Evolutionary conservation across 2,888 invertebrate genomes (phyloP).

Genomic region (Siphlonurus alternatus): DNA sequence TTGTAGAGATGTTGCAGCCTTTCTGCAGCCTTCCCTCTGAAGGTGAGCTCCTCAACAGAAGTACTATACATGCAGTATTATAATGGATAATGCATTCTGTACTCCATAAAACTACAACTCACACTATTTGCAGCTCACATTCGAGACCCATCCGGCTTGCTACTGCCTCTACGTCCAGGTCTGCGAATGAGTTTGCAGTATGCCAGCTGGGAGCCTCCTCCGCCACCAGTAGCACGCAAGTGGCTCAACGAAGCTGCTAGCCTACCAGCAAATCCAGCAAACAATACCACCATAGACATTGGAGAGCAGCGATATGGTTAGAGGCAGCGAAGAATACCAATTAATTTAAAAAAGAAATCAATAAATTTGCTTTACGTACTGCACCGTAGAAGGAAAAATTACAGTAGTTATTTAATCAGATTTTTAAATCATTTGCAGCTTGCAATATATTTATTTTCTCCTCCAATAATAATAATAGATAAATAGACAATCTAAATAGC

Average conservation of each 20-base stretch:
- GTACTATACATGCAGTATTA: constrained; percentile 4
- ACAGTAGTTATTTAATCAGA: constrained; percentile 11
- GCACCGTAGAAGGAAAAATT: neutral
- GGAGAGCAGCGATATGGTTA: no score
- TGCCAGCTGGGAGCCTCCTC: constrained; percentile 63
- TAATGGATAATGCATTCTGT: constrained; percentile 7
- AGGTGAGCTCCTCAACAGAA: constrained; percentile 29
- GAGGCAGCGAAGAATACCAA: constrained; percentile 1
- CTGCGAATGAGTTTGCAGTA: constrained; percentile 65
- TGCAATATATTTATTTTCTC: no score
- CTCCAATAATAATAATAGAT: no score
- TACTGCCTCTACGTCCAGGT: constrained; percentile 49
- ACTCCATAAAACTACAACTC: constrained; percentile 9
- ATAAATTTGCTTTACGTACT: neutral
- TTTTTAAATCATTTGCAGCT: no score
- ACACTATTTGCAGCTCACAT: constrained; percentile 47
- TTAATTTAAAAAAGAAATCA: neutral
- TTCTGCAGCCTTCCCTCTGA: constrained; percentile 62
- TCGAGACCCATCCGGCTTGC: constrained; percentile 62
- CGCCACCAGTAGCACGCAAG: constrained; percentile 64
- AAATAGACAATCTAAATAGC: no score
- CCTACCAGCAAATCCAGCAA: constrained; percentile 33
- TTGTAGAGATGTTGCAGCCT: constrained; percentile 79
- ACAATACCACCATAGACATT: constrained; percentile 36
- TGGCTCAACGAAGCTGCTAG: constrained; percentile 70